Evolutionary conservation across 2,797 vertebrate genomes (phyloP).

Genomic region (Zenarchopterus dispar): DNA sequence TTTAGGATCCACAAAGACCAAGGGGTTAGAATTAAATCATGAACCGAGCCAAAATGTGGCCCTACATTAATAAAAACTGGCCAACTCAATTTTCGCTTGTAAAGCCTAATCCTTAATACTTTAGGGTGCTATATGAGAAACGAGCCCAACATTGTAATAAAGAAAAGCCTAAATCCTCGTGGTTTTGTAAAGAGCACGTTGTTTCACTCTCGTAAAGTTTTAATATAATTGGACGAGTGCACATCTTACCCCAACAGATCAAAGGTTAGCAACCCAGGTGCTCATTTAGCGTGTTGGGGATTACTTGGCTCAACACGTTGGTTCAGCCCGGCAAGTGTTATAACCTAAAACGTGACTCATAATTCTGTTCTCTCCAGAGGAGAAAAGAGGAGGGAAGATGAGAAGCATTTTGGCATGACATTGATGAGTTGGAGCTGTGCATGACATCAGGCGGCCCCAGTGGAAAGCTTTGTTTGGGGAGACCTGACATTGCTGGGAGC

Average conservation of each 20-base stretch:
- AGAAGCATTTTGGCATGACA: slow-evolving; percentile 40
- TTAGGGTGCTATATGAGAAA: slow-evolving; percentile 53
- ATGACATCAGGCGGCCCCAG: slow-evolving; percentile 66
- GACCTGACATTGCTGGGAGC: slow-evolving; percentile 69
- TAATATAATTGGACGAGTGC: slow-evolving; percentile 62
- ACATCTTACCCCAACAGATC: slow-evolving; percentile 62
- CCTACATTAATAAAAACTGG: slow-evolving; percentile 64
- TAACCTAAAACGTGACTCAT: slow-evolving; percentile 41
- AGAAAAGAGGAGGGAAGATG: slow-evolving; percentile 12
- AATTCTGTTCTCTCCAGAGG: slow-evolving; percentile 38
- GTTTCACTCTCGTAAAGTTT: slow-evolving; percentile 64
- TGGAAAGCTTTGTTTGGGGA: slow-evolving; percentile 77
- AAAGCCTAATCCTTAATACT: slow-evolving; percentile 64
- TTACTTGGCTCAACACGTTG: slow-evolving; percentile 52
- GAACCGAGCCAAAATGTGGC: slow-evolving; percentile 62
- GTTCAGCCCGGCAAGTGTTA: slow-evolving; percentile 43
- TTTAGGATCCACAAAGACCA: slow-evolving; percentile 63
- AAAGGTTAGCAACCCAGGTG: slow-evolving; percentile 76
- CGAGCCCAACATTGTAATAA: slow-evolving; percentile 66
- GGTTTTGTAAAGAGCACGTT: slow-evolving; percentile 68
- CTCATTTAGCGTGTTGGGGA: slow-evolving; percentile 70
- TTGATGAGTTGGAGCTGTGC: slow-evolving; percentile 72
- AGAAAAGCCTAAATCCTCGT: slow-evolving; percentile 57
- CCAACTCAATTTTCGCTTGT: slow-evolving; percentile 63
- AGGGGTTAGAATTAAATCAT: slow-evolving; percentile 62